Evolutionary conservation across 2,113 vertebrate species (phyloP).

Genomic region (Macrotus californicus): DNA sequence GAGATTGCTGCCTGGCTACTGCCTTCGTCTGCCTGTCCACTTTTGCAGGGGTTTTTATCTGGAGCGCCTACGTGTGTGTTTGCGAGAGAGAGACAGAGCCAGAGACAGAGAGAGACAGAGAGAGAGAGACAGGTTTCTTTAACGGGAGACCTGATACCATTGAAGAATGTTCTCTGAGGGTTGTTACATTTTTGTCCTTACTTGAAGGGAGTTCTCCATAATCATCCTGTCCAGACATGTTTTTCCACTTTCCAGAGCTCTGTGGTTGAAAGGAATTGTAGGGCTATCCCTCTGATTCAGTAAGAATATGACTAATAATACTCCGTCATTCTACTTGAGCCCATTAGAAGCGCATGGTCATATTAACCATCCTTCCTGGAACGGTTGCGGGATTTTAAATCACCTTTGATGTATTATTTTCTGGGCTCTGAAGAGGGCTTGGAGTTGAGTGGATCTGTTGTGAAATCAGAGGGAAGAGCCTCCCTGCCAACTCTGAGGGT

Average conservation of each 20-base stretch:
- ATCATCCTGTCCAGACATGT: constrained; percentile 1
- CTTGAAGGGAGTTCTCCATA: constrained; percentile 12
- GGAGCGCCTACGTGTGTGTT: not conserved
- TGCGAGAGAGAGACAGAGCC: not conserved
- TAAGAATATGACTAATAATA: not conserved
- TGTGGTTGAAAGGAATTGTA: constrained; percentile 8
- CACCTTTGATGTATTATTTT: not conserved
- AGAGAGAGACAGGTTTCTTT: not conserved
- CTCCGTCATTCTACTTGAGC: not conserved
- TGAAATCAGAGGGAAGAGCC: not conserved
- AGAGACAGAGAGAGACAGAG: not conserved
- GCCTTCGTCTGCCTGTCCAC: constrained; percentile 27
- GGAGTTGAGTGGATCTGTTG: not conserved
- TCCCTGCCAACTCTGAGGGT: not conserved
- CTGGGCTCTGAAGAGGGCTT: not conserved
- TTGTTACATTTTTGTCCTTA: not conserved
- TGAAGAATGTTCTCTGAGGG: constrained; percentile 10
- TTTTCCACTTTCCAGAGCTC: not conserved
- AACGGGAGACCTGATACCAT: not conserved
- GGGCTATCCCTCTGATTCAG: not conserved
- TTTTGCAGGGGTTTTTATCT: not conserved
- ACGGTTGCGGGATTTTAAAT: not conserved
- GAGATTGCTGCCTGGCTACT: constrained; percentile 30
- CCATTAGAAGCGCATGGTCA: not conserved
- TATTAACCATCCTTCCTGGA: not conserved